Conservation (phyloP, 2,113 vertebrate genomes). For the Gasterosteus nipponicus region DNA sequence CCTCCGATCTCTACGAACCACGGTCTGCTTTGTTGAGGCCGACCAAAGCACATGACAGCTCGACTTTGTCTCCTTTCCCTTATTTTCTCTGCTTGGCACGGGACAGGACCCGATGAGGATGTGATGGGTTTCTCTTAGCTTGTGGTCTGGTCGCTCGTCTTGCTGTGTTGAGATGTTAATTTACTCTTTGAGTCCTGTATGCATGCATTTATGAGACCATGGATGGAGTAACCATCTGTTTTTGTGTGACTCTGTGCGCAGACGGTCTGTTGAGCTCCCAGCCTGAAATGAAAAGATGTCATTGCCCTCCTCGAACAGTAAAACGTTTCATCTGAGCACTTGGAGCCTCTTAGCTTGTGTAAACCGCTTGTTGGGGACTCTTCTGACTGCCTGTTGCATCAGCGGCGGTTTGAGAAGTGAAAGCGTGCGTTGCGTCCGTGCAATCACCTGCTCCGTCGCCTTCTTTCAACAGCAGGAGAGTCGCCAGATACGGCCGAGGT, state of each 20-base stretch:
- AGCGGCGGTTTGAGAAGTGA: constrained; percentile 47
- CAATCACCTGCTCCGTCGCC: constrained; percentile 1
- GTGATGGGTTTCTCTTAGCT: constrained; percentile 23
- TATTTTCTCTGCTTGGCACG: neutral
- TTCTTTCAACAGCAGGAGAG: neutral
- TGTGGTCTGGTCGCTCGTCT: constrained; percentile 14
- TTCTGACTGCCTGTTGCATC: constrained; percentile 33
- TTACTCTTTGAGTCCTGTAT: constrained; percentile 6
- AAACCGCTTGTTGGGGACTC: neutral
- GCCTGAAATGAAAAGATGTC: constrained; percentile 50
- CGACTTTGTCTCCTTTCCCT: neutral
- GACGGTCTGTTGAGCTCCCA: constrained; percentile 23
- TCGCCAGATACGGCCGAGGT: neutral
- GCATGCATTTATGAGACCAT: constrained; percentile 39
- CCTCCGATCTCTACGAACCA: constrained; percentile 10
- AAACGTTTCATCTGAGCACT: constrained; percentile 41
- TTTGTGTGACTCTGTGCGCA: constrained; percentile 44
- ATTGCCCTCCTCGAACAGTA: constrained; percentile 12
- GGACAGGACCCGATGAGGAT: neutral
- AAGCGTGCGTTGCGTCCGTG: constrained; percentile 16
- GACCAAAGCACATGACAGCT: constrained; percentile 4
- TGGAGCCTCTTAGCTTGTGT: neutral
- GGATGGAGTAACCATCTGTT: constrained; percentile 72
- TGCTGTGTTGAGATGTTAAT: constrained; percentile 30
- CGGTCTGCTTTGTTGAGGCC: neutral